Evolutionary conservation across 2,113 vertebrate species (phyloP).

Genomic region (Phainopepla nitens): DNA sequence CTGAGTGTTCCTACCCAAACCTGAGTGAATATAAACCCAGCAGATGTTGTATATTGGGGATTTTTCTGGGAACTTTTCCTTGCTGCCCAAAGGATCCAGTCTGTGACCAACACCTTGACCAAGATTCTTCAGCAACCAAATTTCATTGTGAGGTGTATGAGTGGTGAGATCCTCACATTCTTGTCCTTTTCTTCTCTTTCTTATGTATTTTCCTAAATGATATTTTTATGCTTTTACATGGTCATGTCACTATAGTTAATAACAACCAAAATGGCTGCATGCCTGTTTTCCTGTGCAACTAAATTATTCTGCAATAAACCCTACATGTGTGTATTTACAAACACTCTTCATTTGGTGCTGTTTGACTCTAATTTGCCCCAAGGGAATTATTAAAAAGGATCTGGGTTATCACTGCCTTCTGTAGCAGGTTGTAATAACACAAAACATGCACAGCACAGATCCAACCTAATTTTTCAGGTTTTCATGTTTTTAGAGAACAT

Average conservation of each 20-base stretch:
- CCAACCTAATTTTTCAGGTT: background rate
- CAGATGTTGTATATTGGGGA: rapidly evolving
- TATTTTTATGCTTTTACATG: background rate
- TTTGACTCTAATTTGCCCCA: background rate
- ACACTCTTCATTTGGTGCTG: background rate
- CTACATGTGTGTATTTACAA: background rate
- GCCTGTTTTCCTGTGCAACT: background rate
- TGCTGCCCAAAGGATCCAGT: rapidly evolving
- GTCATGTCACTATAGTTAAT: rapidly evolving
- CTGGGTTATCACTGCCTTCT: background rate
- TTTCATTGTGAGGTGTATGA: rapidly evolving
- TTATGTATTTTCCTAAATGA: background rate
- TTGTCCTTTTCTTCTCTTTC: background rate
- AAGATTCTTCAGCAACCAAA: rapidly evolving
- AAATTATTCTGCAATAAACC: background rate
- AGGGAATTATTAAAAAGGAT: background rate
- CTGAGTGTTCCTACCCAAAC: background rate
- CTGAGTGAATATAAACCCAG: no score
- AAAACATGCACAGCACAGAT: background rate
- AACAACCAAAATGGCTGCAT: rapidly evolving
- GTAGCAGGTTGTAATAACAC: background rate
- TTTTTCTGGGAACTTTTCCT: rapidly evolving
- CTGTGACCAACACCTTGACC: rapidly evolving
- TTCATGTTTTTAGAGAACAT: background rate
- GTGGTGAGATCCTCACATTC: no score